Conservation (phyloP, 2,888 invertebrate species). For the Seira sanloemensis region DNA sequence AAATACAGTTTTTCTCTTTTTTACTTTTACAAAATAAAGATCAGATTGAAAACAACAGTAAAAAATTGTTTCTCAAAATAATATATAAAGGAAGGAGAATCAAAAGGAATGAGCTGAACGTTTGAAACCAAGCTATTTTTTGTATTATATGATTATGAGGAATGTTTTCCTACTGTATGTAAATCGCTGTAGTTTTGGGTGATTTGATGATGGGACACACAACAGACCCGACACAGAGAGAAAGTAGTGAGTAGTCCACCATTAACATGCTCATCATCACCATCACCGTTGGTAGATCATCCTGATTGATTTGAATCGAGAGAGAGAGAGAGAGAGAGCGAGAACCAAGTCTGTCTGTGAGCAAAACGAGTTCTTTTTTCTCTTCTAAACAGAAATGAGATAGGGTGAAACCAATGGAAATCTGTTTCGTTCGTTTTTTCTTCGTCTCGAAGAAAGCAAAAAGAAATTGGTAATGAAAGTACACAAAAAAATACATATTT, state of each 20-base stretch:
- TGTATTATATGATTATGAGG: slow-evolving; percentile 43
- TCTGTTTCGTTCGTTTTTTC: not conserved
- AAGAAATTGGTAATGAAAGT: too few species aligned
- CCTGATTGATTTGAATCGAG: not conserved
- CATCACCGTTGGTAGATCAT: not conserved
- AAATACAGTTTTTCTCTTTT: too few species aligned
- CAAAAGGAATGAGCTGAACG: slow-evolving; percentile 21
- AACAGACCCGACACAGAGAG: slow-evolving; percentile 36
- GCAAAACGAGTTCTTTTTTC: not conserved
- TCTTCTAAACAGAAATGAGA: slow-evolving; percentile 4
- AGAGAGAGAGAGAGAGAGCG: slow-evolving; percentile 27
- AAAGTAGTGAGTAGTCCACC: slow-evolving; percentile 1
- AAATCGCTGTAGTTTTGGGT: slow-evolving; percentile 50
- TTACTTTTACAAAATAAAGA: too few species aligned
- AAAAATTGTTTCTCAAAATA: not conserved
- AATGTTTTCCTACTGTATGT: slow-evolving; percentile 63
- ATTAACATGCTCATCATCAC: not conserved
- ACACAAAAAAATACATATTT: too few species aligned
- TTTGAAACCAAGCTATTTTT: slow-evolving; percentile 9
- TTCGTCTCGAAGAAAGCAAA: not conserved
- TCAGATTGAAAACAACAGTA: too few species aligned
- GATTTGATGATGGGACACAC: slow-evolving; percentile 39
- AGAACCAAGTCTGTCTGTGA: slow-evolving; percentile 14
- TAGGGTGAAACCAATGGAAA: not conserved
- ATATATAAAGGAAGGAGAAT: slow-evolving; percentile 22